Evolutionary conservation across 1,140 invertebrate genomes (phyloP), one percentile per base, ranked within the genome.

Genomic region (Diorhabda carinulata): DNA sequence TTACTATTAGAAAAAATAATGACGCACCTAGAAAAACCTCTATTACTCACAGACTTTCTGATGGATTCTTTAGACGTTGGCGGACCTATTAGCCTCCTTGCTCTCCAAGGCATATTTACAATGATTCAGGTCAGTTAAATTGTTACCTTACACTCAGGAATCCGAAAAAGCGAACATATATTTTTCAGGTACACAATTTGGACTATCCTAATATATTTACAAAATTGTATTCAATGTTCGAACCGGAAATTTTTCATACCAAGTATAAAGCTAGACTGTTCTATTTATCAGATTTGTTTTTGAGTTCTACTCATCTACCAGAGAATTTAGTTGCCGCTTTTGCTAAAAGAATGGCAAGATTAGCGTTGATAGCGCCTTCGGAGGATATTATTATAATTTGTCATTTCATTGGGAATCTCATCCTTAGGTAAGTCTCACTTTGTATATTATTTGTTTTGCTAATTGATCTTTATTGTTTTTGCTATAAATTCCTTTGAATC

Each of bases 171-270:
- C 25, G 25, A 25, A 25, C 25, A 25, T 25, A 25, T 52, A 8
- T 52, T 3, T 52, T 52, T 52, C n/a, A 52, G 47, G 90, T 92
- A 70, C 90, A 97, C 79, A 97, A 98, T 82, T 87, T 99, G 81
- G 93, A 97, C 78, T 98, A 98, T 82, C 96, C 96, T 3, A 91
- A 98, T 81, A 95, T 99, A 78, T 99, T 96, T 80, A 88, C 88
- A 63, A 96, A 98, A 79, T 83, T 99, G 3, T 99, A 99, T 83
- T 90, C 90, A 2, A 90, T 99, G 87, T 92, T 98, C 75, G 90
- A 93, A 75, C 92, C 93, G 0, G 90, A 91, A 73, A 91, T 98
- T 70, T 94, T 98, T 78, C 90, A 93, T 77, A 94, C 91, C 7
- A 94, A 95, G 77, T 97, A 95, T 79, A 93, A 94, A 81, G 88